Percentiles rank a stretch among this genome's conserved stretches.
These are phyloP conservation scores for Gymnodraco acuticeps DNA, from an alignment of 2,797 vertebrate species.

Conservation along the genomic window DNA sequence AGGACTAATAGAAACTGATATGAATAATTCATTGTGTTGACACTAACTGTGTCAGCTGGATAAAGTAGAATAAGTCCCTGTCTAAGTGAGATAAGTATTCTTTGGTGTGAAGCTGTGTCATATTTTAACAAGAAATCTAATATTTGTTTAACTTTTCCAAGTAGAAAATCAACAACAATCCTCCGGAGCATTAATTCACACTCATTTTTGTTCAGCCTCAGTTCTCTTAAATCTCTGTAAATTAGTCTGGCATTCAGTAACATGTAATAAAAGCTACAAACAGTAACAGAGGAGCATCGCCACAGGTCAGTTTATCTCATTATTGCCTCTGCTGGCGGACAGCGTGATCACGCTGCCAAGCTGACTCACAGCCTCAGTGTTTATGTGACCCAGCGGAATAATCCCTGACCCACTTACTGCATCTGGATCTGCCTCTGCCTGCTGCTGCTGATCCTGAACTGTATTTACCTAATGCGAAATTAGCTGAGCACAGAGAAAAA, in stretches of 20 bases:
- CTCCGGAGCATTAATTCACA: neutral
- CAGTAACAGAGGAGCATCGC: neutral
- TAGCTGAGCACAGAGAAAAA: conserved; percentile 60
- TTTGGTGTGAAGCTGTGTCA: neutral
- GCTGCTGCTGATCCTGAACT: conserved; percentile 50
- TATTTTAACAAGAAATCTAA: neutral
- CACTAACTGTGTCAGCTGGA: neutral
- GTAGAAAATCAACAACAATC: neutral
- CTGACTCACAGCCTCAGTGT: conserved; percentile 61
- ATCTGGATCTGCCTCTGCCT: conserved; percentile 64
- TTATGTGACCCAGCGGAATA: conserved; percentile 68
- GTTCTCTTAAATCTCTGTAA: neutral
- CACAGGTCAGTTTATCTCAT: conserved; percentile 47
- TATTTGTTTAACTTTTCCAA: neutral
- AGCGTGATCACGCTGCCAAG: conserved; percentile 45
- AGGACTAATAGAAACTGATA: neutral
- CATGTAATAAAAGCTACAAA: too few relatives aligned
- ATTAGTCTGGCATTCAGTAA: neutral
- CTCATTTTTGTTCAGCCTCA: conserved; percentile 4
- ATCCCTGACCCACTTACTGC: conserved; percentile 76
- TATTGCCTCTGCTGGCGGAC: conserved; percentile 34
- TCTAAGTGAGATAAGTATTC: neutral
- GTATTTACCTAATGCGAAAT: conserved; percentile 44
- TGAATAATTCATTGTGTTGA: neutral
- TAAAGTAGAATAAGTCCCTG: neutral